Conservation (phyloP, 2,797 vertebrate species). For the Ambastaia sidthimunki region DNA sequence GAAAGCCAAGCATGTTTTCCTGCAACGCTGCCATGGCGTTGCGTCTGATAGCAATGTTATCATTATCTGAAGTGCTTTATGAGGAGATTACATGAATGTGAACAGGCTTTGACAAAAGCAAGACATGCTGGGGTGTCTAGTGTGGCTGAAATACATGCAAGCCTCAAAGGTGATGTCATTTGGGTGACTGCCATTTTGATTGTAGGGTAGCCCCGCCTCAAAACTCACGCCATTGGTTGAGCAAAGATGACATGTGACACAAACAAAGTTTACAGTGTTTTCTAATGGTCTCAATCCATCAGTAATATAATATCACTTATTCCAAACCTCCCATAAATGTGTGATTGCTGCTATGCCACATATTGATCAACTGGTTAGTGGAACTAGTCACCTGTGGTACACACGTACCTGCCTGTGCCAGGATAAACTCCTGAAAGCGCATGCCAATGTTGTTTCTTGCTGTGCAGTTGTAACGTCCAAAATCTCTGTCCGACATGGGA, state of each 20-base stretch:
- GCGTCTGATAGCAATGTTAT: conserved; percentile 8
- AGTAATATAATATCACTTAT: no score
- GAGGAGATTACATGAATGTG: conserved; percentile 1
- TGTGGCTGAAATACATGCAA: conserved; percentile 1
- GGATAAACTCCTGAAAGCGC: conserved; percentile 91
- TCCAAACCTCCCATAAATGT: no score
- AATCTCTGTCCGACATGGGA: conserved; percentile 93
- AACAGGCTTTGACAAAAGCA: background rate
- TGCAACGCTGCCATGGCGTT: background rate
- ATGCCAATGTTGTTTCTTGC: conserved; percentile 94
- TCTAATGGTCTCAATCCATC: no score
- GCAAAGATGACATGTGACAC: background rate
- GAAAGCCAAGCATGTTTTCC: conserved; percentile 7
- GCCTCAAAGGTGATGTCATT: background rate
- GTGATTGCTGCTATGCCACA: background rate
- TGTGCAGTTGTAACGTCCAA: conserved; percentile 95
- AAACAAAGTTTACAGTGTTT: no score
- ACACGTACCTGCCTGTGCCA: conserved; percentile 93
- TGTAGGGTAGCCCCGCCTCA: background rate
- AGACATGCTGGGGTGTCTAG: background rate
- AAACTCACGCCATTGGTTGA: background rate
- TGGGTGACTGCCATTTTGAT: background rate
- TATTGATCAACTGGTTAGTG: background rate
- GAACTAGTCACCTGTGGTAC: background rate
- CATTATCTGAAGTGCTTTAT: conserved; percentile 22